phyloP scores from a whole-genome alignment of 2,797 vertebrate genomes.

The Okamejei kenojei region DNA sequence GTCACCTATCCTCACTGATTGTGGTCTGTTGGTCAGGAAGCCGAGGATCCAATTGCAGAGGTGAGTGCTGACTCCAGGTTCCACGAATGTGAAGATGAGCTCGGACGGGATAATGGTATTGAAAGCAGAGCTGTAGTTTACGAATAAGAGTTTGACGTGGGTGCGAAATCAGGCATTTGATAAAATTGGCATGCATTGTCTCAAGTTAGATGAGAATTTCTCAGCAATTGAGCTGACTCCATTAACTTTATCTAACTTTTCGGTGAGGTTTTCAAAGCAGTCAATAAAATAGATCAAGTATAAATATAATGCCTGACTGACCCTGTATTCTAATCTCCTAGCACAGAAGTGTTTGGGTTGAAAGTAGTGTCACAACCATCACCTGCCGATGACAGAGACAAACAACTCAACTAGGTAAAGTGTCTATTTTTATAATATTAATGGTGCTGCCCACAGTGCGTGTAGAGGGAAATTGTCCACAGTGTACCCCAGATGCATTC shows the following conservation, averaged over 20 bases:
- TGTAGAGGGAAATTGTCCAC: neutral
- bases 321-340: neutral
- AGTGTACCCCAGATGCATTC: neutral
- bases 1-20: too few relatives aligned
- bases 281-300: neutral
- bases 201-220: too few relatives aligned
- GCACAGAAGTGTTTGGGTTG: neutral
- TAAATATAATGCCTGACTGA: neutral
- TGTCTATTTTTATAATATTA: neutral
- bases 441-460: neutral
- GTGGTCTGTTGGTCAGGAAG: too few relatives aligned
- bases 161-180: too few relatives aligned
- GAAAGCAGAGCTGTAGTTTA: too few relatives aligned
- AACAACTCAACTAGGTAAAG: neutral
- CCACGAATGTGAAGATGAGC: too few relatives aligned
- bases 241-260: too few relatives aligned
- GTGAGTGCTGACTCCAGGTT: too few relatives aligned
- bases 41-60: too few relatives aligned
- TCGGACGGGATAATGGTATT: too few relatives aligned
- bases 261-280: neutral
- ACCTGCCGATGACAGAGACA: neutral
- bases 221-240: neutral
- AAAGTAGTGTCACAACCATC: neutral
- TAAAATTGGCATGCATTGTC: too few relatives aligned
- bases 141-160: too few relatives aligned